A percentile compares a stretch with the other conserved stretches of the same genome.
Evolutionary conservation across 2,113 vertebrate genomes (phyloP).

Genomic region (Macquaria australasica): DNA sequence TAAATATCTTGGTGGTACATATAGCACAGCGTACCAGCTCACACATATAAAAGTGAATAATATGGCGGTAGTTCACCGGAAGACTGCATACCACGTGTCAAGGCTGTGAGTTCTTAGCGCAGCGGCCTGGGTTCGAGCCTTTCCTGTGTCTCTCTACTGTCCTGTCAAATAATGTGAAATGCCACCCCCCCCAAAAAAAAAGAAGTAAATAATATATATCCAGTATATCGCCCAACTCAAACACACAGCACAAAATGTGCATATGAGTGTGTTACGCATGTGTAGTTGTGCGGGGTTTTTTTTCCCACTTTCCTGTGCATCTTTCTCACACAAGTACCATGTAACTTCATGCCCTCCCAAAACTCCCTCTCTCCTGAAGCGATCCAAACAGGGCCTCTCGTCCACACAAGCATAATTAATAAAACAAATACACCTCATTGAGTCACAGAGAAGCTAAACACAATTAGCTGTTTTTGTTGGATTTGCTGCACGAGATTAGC

Average conservation of each 20-base stretch:
- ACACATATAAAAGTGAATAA: not conserved
- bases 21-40: not conserved
- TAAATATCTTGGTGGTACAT: not conserved
- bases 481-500: constrained; percentile 69
- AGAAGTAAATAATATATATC: not conserved
- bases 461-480: constrained; percentile 76
- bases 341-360: constrained; percentile 6
- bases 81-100: no score
- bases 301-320: not conserved
- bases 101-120: no score
- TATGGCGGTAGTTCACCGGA: no score
- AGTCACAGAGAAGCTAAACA: constrained; percentile 67
- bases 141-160: no score
- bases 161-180: no score
- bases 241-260: not conserved
- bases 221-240: not conserved
- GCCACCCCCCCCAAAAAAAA: no score
- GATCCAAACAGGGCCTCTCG: constrained; percentile 35
- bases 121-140: no score
- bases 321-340: not conserved
- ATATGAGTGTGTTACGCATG: not conserved
- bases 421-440: constrained; percentile 72
- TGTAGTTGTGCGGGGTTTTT: no score
- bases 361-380: constrained; percentile 27
- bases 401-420: constrained; percentile 70